These are phyloP conservation scores for Tachycineta bicolor DNA, from an alignment of 2,113 vertebrate genomes.

Conservation along the genomic window DNA sequence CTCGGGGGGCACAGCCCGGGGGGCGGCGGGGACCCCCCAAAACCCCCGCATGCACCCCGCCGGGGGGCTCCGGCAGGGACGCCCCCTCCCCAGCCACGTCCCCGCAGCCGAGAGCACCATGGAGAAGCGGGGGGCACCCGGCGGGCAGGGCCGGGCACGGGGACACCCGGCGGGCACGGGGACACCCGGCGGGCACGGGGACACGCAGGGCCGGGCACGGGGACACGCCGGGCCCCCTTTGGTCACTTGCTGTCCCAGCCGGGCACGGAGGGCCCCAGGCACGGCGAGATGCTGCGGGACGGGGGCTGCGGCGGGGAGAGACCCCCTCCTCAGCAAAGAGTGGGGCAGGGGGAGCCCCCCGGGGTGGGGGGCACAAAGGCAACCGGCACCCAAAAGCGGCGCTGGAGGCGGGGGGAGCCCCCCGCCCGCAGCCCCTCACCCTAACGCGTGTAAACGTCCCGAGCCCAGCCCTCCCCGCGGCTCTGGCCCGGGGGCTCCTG, in stretches of 20 bases:
- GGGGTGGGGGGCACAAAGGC: neutral
- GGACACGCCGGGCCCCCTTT: neutral
- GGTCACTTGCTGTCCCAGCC: neutral
- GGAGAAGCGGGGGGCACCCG: neutral
- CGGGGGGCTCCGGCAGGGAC: no score
- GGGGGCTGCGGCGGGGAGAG: neutral
- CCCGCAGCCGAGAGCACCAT: slow-evolving; percentile 25
- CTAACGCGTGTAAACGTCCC: slow-evolving; percentile 91
- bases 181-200: no score
- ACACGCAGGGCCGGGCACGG: no score
- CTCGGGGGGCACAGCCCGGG: no score
- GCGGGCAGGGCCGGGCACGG: neutral
- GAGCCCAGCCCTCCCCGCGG: slow-evolving; percentile 88
- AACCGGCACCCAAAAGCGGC: neutral
- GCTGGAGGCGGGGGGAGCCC: neutral
- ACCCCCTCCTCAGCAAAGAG: neutral
- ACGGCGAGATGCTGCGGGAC: neutral
- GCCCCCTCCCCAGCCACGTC: no score
- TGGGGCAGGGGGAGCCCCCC: neutral
- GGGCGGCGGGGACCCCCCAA: no score
- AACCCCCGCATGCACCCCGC: no score
- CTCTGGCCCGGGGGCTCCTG: slow-evolving; percentile 81
- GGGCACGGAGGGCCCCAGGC: neutral
- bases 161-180: no score
- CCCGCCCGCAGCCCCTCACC: neutral